Evolutionary conservation across 2,888 invertebrate species (phyloP).

Genomic region (Listrodromus nycthemerus): DNA sequence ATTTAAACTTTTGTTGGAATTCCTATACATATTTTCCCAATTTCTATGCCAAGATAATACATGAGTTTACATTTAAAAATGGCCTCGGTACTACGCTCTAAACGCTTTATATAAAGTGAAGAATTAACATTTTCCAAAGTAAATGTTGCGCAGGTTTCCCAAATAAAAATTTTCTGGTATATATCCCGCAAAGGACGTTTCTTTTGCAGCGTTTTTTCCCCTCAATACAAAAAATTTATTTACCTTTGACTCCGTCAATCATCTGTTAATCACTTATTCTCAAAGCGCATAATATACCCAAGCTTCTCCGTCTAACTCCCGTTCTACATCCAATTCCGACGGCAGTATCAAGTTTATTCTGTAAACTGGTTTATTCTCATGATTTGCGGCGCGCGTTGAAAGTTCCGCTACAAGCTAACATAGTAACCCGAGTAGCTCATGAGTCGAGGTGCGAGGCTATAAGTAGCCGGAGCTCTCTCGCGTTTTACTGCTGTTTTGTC

Average conservation of each 20-base stretch:
- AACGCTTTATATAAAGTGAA: background rate
- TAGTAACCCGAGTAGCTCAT: slow-evolving; percentile 36
- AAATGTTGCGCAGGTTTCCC: background rate
- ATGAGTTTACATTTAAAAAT: background rate
- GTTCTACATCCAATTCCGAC: background rate
- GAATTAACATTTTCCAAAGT: background rate
- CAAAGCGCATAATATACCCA: slow-evolving; percentile 25
- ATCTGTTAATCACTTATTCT: slow-evolving; percentile 8
- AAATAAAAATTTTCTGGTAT: background rate
- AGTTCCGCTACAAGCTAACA: slow-evolving; percentile 16
- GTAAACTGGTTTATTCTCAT: slow-evolving; percentile 40
- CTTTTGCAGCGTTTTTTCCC: background rate
- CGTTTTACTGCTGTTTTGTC: slow-evolving; percentile 36
- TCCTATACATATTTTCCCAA: background rate
- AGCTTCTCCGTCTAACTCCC: slow-evolving; percentile 11
- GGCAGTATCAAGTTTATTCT: slow-evolving; percentile 31
- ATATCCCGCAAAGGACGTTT: background rate
- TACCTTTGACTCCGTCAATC: background rate
- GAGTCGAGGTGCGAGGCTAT: slow-evolving; percentile 14
- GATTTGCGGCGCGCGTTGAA: slow-evolving; percentile 26
- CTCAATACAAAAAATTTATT: background rate
- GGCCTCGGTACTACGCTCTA: too few species aligned
- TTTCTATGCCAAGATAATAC: background rate
- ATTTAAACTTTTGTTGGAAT: background rate
- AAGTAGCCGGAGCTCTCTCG: slow-evolving; percentile 3